Evolutionary conservation across 2,888 invertebrate genomes (phyloP).

Genomic region (Amaurobius ferox): DNA sequence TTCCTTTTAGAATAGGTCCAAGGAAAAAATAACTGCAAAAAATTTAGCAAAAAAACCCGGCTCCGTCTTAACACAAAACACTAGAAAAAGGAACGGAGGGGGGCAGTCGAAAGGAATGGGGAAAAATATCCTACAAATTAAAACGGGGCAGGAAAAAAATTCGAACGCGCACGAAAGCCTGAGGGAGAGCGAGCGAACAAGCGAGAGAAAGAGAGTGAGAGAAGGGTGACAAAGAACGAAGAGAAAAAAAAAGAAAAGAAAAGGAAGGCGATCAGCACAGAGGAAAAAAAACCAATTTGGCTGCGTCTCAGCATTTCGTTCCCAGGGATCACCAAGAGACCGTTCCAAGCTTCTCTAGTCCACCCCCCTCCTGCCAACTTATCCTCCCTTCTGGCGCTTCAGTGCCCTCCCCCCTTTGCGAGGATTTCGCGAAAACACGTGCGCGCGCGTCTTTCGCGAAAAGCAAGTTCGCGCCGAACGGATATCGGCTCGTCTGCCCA

Average conservation of each 20-base stretch:
- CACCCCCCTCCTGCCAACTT: conserved; percentile 13
- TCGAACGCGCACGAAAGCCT: conserved; percentile 38
- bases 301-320: conserved; percentile 71
- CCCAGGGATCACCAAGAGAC: conserved; percentile 69
- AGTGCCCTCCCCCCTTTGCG: conserved; percentile 16
- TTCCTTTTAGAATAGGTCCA: conserved; percentile 45
- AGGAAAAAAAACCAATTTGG: conserved; percentile 67
- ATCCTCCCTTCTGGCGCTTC: conserved; percentile 42
- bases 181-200: conserved; percentile 32
- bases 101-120: conserved; percentile 37
- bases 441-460: conserved; percentile 67
- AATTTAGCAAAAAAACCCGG: conserved; percentile 21
- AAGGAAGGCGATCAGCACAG: conserved; percentile 66
- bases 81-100: conserved; percentile 15
- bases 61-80: conserved; percentile 21
- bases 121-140: conserved; percentile 55
- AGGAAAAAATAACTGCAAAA: conserved; percentile 26
- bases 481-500: conserved; percentile 67
- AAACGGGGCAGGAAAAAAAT: conserved; percentile 31
- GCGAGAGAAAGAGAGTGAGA: neutral
- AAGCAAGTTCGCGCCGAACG: conserved; percentile 68
- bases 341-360: conserved; percentile 43
- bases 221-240: conserved; percentile 11
- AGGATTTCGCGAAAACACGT: conserved; percentile 70
- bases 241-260: conserved; percentile 4